Percentiles rank a stretch among this genome's conserved stretches.
These are phyloP conservation scores for Sebastes kiyomatsui DNA, from an alignment of 2,797 vertebrate genomes.

Conservation along the genomic window DNA sequence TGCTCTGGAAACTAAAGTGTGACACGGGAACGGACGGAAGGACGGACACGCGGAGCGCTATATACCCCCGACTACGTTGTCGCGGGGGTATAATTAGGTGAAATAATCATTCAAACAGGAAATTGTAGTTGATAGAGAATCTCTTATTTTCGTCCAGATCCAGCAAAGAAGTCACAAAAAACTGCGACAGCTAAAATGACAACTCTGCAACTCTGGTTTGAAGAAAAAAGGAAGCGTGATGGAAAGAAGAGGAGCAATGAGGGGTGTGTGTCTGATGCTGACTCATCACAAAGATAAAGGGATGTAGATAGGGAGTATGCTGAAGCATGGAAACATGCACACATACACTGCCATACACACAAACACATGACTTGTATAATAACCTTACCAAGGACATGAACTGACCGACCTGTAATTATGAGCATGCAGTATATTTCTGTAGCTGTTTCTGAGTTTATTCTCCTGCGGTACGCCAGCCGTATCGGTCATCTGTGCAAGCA, in stretches of 20 bases:
- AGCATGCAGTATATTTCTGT: not conserved
- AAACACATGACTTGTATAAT: not conserved
- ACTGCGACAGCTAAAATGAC: not conserved
- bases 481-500: no score
- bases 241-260: constrained; percentile 23
- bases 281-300: constrained; percentile 41
- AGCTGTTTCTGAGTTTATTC: not conserved
- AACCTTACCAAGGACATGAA: constrained; percentile 22
- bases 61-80: no score
- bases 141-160: no score
- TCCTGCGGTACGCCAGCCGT: not conserved
- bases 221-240: not conserved
- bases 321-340: constrained; percentile 41
- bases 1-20: no score
- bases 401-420: not conserved
- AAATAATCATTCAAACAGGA: not conserved
- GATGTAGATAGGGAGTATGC: constrained; percentile 11
- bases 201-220: not conserved
- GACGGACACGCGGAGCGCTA: no score
- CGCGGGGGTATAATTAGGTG: not conserved
- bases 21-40: no score
- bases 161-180: no score
- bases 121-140: not conserved
- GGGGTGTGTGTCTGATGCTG: constrained; percentile 20
- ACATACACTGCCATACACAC: not conserved